Evolutionary conservation across 2,888 invertebrate genomes (phyloP).

Genomic region (Ectemnius cavifrons): DNA sequence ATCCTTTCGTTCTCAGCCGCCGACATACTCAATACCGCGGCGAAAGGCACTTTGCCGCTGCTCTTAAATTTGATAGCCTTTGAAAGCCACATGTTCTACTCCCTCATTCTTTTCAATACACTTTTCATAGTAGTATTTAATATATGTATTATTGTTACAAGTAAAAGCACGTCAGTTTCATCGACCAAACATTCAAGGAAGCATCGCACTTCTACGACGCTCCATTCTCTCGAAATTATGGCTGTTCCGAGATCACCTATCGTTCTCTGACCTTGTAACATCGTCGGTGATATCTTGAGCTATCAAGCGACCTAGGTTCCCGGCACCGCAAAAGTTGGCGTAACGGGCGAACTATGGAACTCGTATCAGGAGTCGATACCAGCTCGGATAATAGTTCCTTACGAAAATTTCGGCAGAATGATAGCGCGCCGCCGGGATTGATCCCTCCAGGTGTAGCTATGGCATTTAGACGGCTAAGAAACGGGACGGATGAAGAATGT

Average conservation of each 20-base stretch:
- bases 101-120: not conserved
- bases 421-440: slow-evolving; percentile 65
- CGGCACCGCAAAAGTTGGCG: slow-evolving; percentile 54
- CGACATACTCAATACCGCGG: slow-evolving; percentile 31
- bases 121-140: too few relatives aligned
- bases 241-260: slow-evolving; percentile 35
- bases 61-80: slow-evolving; percentile 13
- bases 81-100: not conserved
- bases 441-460: slow-evolving; percentile 38
- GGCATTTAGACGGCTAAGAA: slow-evolving; percentile 44
- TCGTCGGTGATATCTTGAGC: slow-evolving; percentile 48
- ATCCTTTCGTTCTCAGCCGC: slow-evolving; percentile 29
- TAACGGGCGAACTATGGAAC: slow-evolving; percentile 63
- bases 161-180: not conserved
- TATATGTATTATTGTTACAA: too few relatives aligned
- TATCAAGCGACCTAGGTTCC: slow-evolving; percentile 33
- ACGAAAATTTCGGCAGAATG: slow-evolving; percentile 59
- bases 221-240: slow-evolving; percentile 31
- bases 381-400: slow-evolving; percentile 63
- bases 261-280: slow-evolving; percentile 39
- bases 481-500: slow-evolving; percentile 22
- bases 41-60: not conserved
- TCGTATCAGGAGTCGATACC: slow-evolving; percentile 59
- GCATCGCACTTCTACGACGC: too few relatives aligned
- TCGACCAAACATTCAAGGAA: not conserved